Evolutionary conservation across 2,888 invertebrate species (phyloP), one percentile per base, ranked within the genome.

Genomic region (Dryobotodes eremita): DNA sequence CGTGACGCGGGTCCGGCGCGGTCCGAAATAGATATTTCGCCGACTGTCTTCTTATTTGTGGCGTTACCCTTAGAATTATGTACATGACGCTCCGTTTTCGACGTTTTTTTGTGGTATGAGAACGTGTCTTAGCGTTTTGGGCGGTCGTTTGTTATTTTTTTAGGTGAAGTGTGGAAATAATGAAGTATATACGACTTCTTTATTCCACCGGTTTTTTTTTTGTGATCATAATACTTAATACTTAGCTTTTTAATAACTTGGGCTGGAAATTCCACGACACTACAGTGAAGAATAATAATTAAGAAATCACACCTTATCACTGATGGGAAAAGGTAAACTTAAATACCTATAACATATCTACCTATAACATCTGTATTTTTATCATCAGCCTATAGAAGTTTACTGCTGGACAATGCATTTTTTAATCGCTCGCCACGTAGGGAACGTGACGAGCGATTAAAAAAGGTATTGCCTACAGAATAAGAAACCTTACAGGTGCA

Each of bases 1-100:
- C 89, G 89, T 95, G 95, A 96, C 95, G 94, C 94, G 96, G 96
- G 96, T 96, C 96, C 96, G 88, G 94, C 89, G 88, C 91, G 92
- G 95, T 94, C 96, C 95, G 94, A 96, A 95, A 95, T 95, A 95
- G 95, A 96, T 95, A 95, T 95, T 95, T 95, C 92, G 93, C 92
- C 92, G 90, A 92, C 93, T 94, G 95, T 94, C 94, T 91, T 90
- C 88, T 92, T 92, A 91, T 92, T 92, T 92, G 92, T 91, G 93
- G 91, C 92, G 90, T 92, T 91, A 92, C 90, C 90, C 89, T 82
- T 89, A 92, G 90, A 90, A 93, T 91, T 92, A 92, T 90, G 80
- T 89, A 90, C 92, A 92, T 92, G 92, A 92, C 92, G 86, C 81
- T 83, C 82, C 81, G 76, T 88, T 91, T 90, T 91, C 84, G 79